A percentile compares a stretch with the other conserved stretches of the same genome.
phyloP scores from a whole-genome alignment of 2,797 vertebrate genomes.

The Macropus fuliginosus region DNA sequence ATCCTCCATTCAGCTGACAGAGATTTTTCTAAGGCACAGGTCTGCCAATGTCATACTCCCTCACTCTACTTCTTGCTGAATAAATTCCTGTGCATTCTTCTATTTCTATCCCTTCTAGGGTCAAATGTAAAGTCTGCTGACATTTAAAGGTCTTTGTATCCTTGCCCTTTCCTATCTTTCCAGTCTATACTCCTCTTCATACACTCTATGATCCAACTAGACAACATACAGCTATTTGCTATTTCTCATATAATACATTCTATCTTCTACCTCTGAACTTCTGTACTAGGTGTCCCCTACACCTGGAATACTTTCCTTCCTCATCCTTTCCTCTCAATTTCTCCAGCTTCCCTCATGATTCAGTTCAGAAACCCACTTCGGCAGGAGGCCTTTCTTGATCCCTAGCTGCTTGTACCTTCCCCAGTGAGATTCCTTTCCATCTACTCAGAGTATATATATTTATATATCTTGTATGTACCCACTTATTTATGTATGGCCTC shows the following conservation, averaged over 20 bases:
- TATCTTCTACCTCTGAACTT: background rate
- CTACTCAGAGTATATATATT: background rate
- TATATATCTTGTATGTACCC: background rate
- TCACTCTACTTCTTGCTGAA: background rate
- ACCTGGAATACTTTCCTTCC: too few species aligned
- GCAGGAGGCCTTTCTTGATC: background rate
- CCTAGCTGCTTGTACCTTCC: background rate
- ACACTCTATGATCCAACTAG: background rate
- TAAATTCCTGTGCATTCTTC: background rate
- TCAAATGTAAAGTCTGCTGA: background rate
- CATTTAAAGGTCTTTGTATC: background rate
- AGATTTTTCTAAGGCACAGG: background rate
- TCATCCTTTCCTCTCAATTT: too few species aligned
- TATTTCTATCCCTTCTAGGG: background rate
- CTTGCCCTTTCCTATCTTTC: background rate
- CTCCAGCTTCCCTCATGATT: too few species aligned
- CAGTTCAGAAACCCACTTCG: background rate
- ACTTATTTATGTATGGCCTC: background rate
- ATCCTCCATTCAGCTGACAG: background rate
- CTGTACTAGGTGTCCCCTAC: background rate
- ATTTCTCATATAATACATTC: background rate
- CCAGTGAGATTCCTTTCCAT: background rate
- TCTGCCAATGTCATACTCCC: background rate
- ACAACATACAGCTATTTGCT: background rate
- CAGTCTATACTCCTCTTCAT: background rate